A percentile compares a stretch with the other conserved stretches of the same genome.
Evolutionary conservation across 2,113 vertebrate genomes (phyloP).

Genomic region (Camelus dromedarius): DNA sequence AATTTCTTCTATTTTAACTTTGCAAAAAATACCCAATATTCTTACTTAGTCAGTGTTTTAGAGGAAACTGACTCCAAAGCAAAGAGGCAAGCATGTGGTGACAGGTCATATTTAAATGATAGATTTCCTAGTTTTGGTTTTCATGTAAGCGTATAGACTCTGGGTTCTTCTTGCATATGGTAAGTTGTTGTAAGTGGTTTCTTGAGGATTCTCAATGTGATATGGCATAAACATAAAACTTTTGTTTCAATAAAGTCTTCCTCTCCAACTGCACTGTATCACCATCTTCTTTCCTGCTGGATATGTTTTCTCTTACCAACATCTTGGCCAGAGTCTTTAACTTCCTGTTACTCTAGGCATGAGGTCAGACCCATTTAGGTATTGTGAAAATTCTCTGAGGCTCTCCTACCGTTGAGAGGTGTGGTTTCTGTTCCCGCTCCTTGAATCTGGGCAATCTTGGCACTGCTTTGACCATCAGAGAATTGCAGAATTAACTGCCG

Average conservation of each 20-base stretch:
- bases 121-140: background rate
- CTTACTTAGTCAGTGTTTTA: background rate
- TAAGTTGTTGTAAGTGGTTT: background rate
- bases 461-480: background rate
- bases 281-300: background rate
- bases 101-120: background rate
- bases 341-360: background rate
- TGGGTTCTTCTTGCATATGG: background rate
- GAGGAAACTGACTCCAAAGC: background rate
- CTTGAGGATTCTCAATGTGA: background rate
- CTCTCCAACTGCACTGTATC: background rate
- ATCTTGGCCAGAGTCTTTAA: background rate
- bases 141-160: background rate
- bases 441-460: background rate
- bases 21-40: background rate
- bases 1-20: background rate
- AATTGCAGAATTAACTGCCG: background rate
- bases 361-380: background rate
- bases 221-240: background rate
- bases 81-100: background rate
- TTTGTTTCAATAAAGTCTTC: background rate
- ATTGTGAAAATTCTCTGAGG: background rate
- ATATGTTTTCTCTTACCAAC: background rate
- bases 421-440: background rate
- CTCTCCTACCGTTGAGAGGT: background rate